These are phyloP conservation scores for Baccha elongata DNA, from an alignment of 2,888 invertebrate genomes.

Conservation along the genomic window DNA sequence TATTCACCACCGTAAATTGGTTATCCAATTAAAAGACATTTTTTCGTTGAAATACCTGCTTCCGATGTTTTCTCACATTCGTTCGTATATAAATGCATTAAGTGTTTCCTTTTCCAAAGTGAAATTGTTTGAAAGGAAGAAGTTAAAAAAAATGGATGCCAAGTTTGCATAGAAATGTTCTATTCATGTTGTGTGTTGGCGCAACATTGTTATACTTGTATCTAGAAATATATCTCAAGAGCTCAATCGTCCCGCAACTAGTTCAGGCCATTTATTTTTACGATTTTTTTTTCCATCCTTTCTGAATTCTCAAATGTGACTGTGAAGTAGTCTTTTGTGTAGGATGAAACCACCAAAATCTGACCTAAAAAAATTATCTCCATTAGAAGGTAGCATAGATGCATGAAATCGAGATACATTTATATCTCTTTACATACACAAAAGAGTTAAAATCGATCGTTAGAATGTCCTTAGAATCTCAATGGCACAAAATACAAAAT, in stretches of 20 bases:
- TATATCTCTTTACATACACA: too few relatives aligned
- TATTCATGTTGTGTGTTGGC: conserved; percentile 2
- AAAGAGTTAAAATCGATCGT: neutral
- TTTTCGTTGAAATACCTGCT: conserved; percentile 19
- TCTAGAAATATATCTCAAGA: conserved; percentile 36
- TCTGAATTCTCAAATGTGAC: neutral
- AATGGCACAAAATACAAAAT: neutral
- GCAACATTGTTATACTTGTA: conserved; percentile 22
- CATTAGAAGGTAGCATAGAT: neutral
- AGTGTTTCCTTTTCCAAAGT: conserved; percentile 9
- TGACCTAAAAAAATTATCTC: conserved; percentile 3
- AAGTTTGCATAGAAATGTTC: neutral
- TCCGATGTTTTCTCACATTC: conserved; percentile 27
- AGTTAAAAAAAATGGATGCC: neutral
- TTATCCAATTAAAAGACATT: conserved; percentile 56
- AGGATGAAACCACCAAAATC: neutral
- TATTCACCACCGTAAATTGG: conserved; percentile 39
- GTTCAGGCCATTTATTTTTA: conserved; percentile 2
- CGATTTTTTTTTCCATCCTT: neutral
- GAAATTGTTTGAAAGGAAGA: conserved; percentile 13
- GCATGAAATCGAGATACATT: too few relatives aligned
- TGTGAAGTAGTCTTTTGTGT: neutral
- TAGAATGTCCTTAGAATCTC: neutral
- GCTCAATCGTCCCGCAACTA: conserved; percentile 11
- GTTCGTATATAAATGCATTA: conserved; percentile 33